These are phyloP conservation scores for Nephrotoma flavescens DNA, from an alignment of 2,888 invertebrate genomes.

Conservation along the genomic window DNA sequence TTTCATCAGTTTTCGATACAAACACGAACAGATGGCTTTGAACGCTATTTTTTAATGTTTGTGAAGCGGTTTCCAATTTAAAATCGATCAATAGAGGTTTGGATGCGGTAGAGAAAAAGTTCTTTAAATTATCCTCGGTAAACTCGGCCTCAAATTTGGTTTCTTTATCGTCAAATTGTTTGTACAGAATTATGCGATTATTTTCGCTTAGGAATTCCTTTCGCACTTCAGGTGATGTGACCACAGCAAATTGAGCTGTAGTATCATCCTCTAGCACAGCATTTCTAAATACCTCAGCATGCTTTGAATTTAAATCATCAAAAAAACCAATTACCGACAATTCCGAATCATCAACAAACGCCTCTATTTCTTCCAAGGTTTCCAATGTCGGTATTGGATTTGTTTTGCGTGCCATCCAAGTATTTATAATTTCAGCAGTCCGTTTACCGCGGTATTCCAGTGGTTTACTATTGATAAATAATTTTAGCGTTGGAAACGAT, in stretches of 20 bases:
- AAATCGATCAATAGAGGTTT: background rate
- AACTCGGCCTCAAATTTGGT: background rate
- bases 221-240: background rate
- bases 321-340: background rate
- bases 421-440: background rate
- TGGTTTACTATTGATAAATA: background rate
- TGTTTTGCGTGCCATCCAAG: background rate
- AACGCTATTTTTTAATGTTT: background rate
- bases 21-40: background rate
- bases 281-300: background rate
- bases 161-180: background rate
- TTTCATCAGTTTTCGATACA: background rate
- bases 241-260: background rate
- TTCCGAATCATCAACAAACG: background rate
- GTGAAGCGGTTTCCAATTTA: background rate
- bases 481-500: background rate
- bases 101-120: background rate
- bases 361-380: background rate
- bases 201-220: background rate
- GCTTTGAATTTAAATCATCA: background rate
- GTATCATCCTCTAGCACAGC: background rate
- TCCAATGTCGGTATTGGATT: background rate
- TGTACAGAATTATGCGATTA: background rate
- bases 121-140: background rate
- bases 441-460: background rate